These are phyloP conservation scores for Pseudopipra pipra DNA, from an alignment of 2,113 vertebrate species.

Conservation along the genomic window DNA sequence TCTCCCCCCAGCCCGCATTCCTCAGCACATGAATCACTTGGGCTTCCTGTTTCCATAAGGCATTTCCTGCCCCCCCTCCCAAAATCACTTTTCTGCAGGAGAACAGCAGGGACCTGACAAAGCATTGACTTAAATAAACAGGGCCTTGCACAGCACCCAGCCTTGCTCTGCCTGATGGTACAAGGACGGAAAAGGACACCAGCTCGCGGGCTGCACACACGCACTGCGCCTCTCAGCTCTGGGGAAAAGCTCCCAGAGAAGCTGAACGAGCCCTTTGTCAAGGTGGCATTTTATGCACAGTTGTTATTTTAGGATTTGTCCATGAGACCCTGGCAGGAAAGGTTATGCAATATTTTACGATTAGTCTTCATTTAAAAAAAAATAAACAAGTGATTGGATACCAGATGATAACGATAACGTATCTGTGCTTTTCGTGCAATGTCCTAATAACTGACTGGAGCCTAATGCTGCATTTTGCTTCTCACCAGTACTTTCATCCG, in stretches of 20 bases:
- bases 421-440: background rate
- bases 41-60: constrained; percentile 95
- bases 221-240: background rate
- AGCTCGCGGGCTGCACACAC: background rate
- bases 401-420: background rate
- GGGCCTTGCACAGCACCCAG: constrained; percentile 56
- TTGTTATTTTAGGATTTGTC: background rate
- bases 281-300: background rate
- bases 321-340: background rate
- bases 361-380: background rate
- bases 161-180: constrained; percentile 7
- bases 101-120: constrained; percentile 83
- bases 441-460: constrained; percentile 21
- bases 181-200: background rate
- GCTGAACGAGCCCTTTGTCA: background rate
- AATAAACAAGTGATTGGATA: background rate
- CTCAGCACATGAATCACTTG: constrained; percentile 93
- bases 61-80: constrained; percentile 90
- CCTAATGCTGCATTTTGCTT: constrained; percentile 12
- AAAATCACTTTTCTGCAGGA: constrained; percentile 82
- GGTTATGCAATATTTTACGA: background rate
- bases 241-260: background rate
- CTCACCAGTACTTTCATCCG: constrained; percentile 23
- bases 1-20: constrained; percentile 80
- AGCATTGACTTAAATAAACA: constrained; percentile 84